Evolutionary conservation across 2,888 invertebrate species (phyloP), one percentile per base, ranked within the genome.

Genomic region (Heliothis peltigera): DNA sequence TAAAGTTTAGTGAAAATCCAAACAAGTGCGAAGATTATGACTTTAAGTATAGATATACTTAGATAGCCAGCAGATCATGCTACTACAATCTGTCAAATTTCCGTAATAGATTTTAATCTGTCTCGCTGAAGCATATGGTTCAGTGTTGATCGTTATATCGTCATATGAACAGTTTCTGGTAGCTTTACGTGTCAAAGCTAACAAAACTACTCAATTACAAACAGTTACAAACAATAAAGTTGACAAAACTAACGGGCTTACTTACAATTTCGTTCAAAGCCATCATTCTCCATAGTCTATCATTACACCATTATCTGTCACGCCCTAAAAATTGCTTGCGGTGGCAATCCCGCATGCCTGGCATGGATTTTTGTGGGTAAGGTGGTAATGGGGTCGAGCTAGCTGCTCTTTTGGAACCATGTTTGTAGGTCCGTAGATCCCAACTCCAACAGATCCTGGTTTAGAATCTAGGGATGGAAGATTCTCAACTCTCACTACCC

Each of bases 281-380:
- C 35, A 51, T 70, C 68, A 81, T 79, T 70, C 67, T n/a, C 68
- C 3, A 67, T 74, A 44, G 66, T 74, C 44, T 39, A 58, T 78
- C 77, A 82, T 86, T 83, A 84, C 72, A 62, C 80, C 46, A 81
- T 81, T 75, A 82, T 82, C 80, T 83, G 90, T 89, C 84, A 89
- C 90, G 90, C 88, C 89, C 89, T 87, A 79, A 82, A 87, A 87
- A 86, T 83, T 83, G 65, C 48, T 63, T 84, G 84, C 80, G 85
- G 82, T 79, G 79, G 72, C 77, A 57, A 66, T 57, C 65, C 78
- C 67, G 68, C 68, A 77, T 77, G 69, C 75, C 68, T 67, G 80
- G 65, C 81, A 82, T 82, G 69, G 54, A 72, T 72, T 74, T 79
- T 73, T 82, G 73, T 79, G 69, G 80, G 64, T 47, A 59, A 66